Percentiles rank a stretch among this genome's conserved stretches.
phyloP scores from a whole-genome alignment of 2,888 invertebrate species.

The Clostera curtula region DNA sequence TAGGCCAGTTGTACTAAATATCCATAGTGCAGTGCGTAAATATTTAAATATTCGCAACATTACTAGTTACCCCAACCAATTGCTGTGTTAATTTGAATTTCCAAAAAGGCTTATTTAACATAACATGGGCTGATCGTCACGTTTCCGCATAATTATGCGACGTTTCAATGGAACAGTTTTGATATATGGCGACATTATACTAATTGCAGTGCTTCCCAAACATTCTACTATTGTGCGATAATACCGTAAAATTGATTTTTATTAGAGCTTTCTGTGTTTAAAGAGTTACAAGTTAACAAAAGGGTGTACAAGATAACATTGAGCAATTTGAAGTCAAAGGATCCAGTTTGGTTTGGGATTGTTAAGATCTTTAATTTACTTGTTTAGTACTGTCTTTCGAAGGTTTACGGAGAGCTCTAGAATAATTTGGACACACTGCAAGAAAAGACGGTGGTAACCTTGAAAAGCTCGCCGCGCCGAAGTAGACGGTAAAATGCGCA shows the following conservation, averaged over 20 bases:
- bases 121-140: slow-evolving; percentile 54
- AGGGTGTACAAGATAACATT: too few species aligned
- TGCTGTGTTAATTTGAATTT: slow-evolving; percentile 40
- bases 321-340: too few species aligned
- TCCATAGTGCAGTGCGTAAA: slow-evolving; percentile 5
- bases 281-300: too few species aligned
- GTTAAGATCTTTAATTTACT: too few species aligned
- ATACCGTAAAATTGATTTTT: slow-evolving; percentile 43
- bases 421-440: too few species aligned
- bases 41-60: slow-evolving; percentile 8
- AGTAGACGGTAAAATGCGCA: too few species aligned
- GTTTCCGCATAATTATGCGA: slow-evolving; percentile 42
- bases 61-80: slow-evolving; percentile 32
- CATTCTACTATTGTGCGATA: slow-evolving; percentile 35
- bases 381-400: too few species aligned
- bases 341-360: too few species aligned
- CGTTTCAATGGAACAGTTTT: slow-evolving; percentile 37
- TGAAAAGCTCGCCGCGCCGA: too few species aligned
- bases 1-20: not conserved
- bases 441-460: too few species aligned
- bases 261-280: slow-evolving; percentile 10
- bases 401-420: too few species aligned
- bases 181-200: slow-evolving; percentile 64
- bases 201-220: slow-evolving; percentile 39
- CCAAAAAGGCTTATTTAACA: slow-evolving; percentile 47